Base-by-base conservation (phyloP, 2,888 invertebrate species). In the Leistus spinibarbis region DNA sequence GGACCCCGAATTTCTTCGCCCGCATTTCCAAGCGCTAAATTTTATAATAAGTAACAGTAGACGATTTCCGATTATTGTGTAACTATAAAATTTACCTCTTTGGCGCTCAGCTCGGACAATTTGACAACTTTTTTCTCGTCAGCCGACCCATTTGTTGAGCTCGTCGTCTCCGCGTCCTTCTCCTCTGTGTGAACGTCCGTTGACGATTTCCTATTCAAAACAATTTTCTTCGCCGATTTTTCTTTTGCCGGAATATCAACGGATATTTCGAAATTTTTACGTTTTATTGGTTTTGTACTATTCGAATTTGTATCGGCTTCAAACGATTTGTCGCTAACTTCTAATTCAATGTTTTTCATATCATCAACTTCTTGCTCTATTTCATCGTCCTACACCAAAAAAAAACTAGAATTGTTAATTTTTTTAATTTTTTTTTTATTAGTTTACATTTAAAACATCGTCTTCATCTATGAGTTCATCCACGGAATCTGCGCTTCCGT, bases 1-100 rank as follows among this genome's bases (percentile, higher is more conserved):
- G 89, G 40, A 91, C 86, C 3, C 94, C 94, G 87, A 95, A 95
- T 81, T 95, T 91, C 81, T 94, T 93, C 1, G 94, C 94, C 80
- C 95, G 89, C 89, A 93, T 87, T 83, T 94, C 94, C 74, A 95
- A 82, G 77, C 92, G 89, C 88, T 40, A 40, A 1, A 40, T 40
- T 40, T 40, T 89, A 76, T 76, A 80, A 64, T 24, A 22, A 64
- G 4, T 62, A 10, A 62, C 20, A 62, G 16, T 62, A 13, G 20
- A 62, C 10, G 17, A 17, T 20, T 60, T 40, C 7, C 10, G 7
- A 60, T 60, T n/a, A 19, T 20, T 60, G 5, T 1, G 19, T 1
- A 56, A 56, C 1, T 19, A 60, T 10, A 16, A 60, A 1, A 20
- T 1, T 81, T 83, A 88, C 88, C 84, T 91, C 91, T 82, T 91